Percentiles rank a stretch among this genome's conserved stretches.
phyloP scores from a whole-genome alignment of 2,797 vertebrate species.

The Argya squamiceps region DNA sequence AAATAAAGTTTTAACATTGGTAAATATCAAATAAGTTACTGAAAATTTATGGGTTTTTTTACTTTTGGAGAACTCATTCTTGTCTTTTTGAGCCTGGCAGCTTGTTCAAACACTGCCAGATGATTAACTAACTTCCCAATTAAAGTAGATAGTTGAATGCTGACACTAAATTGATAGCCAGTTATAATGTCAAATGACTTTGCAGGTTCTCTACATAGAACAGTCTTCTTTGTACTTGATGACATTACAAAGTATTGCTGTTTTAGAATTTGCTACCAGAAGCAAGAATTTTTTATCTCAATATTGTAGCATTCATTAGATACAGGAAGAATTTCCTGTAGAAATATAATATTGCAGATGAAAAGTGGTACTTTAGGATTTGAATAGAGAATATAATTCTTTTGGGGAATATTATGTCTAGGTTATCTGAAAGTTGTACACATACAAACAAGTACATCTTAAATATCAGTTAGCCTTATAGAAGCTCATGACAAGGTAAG shows the following conservation, averaged over 20 bases:
- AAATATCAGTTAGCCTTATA: background rate
- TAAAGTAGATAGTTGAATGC: background rate
- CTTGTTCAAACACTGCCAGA: background rate
- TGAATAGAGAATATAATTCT: background rate
- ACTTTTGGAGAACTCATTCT: background rate
- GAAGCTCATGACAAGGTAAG: background rate
- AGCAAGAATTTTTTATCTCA: background rate
- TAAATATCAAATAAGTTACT: background rate
- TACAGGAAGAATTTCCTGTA: background rate
- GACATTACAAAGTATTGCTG: background rate
- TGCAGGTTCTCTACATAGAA: background rate
- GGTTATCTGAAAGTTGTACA: background rate
- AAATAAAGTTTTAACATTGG: background rate
- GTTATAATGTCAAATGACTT: background rate
- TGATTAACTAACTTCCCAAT: background rate
- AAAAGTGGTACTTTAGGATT: background rate
- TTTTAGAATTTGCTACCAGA: background rate
- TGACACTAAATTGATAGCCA: background rate
- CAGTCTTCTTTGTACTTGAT: background rate
- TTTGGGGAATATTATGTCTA: background rate
- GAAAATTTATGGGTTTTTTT: too few species aligned
- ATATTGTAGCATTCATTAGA: background rate
- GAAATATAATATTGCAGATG: background rate
- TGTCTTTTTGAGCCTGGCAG: background rate
- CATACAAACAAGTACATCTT: background rate